Evolutionary conservation across 2,888 invertebrate genomes (phyloP).

Genomic region (Phania funesta): DNA sequence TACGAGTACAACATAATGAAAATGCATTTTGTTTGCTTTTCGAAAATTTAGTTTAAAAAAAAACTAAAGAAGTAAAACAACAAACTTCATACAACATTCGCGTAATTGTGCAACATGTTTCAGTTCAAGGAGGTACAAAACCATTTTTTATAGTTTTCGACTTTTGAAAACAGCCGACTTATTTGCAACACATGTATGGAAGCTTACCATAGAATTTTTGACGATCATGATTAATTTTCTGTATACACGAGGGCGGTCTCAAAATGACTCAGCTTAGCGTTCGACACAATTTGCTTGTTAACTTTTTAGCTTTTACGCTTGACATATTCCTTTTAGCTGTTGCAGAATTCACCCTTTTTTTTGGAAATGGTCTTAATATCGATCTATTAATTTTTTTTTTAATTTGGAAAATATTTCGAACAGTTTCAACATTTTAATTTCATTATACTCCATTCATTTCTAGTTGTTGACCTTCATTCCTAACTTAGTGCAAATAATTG

Average conservation of each 20-base stretch:
- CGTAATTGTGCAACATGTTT: slow-evolving; percentile 37
- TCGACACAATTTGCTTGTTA: neutral
- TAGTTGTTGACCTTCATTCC: no score
- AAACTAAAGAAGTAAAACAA: slow-evolving; percentile 28
- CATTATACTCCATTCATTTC: no score
- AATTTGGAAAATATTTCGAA: no score
- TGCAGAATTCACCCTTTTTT: no score
- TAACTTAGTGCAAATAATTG: no score
- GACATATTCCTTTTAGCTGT: no score
- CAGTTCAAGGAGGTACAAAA: slow-evolving; percentile 55
- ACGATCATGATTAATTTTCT: neutral
- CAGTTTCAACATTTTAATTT: no score
- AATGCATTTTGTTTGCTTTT: no score
- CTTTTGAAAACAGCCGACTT: slow-evolving; percentile 16
- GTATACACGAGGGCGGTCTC: neutral
- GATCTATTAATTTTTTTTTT: no score
- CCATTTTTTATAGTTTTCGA: slow-evolving; percentile 3
- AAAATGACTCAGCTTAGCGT: neutral
- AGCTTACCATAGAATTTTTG: slow-evolving; percentile 27
- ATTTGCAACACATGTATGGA: slow-evolving; percentile 46
- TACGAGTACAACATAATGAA: no score
- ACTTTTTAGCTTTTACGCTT: neutral
- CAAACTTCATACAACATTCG: slow-evolving; percentile 8
- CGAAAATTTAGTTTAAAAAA: neutral
- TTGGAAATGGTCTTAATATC: no score